Percentiles rank a stretch among this genome's conserved stretches.
phyloP scores from a whole-genome alignment of 2,113 vertebrate species.

The Corvus hawaiiensis region DNA sequence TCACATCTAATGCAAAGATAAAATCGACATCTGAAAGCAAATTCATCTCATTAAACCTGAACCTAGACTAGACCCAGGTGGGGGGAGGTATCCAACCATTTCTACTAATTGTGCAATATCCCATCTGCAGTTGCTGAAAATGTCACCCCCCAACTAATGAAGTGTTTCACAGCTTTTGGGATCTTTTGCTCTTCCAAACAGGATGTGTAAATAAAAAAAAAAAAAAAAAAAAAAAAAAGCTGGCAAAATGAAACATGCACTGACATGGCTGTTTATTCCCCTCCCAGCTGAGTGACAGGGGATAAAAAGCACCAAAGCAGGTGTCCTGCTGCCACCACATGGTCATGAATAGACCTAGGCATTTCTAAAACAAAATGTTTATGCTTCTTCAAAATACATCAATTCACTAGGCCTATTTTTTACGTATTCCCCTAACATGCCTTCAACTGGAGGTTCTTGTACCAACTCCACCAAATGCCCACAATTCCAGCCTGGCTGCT shows the following conservation, averaged over 20 bases:
- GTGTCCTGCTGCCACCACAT: constrained; percentile 30
- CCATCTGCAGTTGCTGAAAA: background rate
- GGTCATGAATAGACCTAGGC: background rate
- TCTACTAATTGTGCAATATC: background rate
- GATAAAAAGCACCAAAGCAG: background rate
- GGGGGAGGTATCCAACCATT: background rate
- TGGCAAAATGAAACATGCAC: background rate
- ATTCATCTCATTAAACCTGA: background rate
- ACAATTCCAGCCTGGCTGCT: background rate
- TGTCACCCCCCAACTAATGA: background rate
- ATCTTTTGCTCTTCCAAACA: background rate
- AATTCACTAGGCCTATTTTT: background rate
- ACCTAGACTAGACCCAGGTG: background rate
- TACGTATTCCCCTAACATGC: background rate
- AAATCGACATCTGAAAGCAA: background rate
- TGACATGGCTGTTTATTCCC: background rate
- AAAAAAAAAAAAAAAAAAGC: background rate
- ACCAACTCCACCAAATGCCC: background rate
- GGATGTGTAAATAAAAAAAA: background rate
- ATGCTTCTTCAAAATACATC: background rate
- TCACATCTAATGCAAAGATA: background rate
- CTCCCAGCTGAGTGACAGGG: background rate
- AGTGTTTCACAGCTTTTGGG: background rate
- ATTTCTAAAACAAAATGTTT: background rate
- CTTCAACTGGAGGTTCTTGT: background rate